A percentile compares a stretch with the other conserved stretches of the same genome.
Conservation (phyloP, 2,113 vertebrate species). For the Sakesphorus luctuosus region DNA sequence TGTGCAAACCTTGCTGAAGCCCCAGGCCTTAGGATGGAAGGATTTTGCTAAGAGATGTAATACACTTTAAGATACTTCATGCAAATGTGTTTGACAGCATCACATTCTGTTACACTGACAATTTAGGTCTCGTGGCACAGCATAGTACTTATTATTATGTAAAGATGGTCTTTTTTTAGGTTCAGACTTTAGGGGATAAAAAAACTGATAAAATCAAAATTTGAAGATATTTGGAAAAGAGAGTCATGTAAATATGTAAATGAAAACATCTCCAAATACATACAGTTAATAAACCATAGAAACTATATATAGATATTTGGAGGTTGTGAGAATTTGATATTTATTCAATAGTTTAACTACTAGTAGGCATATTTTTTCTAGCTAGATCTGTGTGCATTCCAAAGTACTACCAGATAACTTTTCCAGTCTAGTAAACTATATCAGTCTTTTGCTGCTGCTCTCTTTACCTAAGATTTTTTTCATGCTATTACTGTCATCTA, state of each 20-base stretch:
- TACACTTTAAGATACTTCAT: neutral
- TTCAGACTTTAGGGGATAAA: neutral
- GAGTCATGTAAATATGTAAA: conserved; percentile 15
- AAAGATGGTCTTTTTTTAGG: neutral
- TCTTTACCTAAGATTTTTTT: neutral
- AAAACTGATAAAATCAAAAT: neutral
- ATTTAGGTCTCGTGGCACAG: neutral
- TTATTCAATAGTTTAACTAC: neutral
- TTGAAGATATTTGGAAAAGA: neutral
- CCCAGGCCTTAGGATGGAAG: neutral
- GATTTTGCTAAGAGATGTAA: neutral
- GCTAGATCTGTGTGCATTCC: neutral
- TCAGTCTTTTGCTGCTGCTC: neutral
- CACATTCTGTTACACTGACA: neutral
- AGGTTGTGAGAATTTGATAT: neutral
- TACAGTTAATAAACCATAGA: neutral
- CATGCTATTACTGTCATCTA: neutral
- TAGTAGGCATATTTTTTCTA: neutral
- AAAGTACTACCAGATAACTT: neutral
- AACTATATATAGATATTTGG: neutral
- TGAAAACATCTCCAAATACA: neutral
- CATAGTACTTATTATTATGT: neutral
- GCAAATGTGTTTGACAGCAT: neutral
- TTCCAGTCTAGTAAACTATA: neutral
- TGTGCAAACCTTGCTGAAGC: neutral